These are phyloP conservation scores for Cassiopea andromeda DNA, from an alignment of 30 jellyfish, hydroid and myxozoan genomes.

Conservation along the genomic window DNA sequence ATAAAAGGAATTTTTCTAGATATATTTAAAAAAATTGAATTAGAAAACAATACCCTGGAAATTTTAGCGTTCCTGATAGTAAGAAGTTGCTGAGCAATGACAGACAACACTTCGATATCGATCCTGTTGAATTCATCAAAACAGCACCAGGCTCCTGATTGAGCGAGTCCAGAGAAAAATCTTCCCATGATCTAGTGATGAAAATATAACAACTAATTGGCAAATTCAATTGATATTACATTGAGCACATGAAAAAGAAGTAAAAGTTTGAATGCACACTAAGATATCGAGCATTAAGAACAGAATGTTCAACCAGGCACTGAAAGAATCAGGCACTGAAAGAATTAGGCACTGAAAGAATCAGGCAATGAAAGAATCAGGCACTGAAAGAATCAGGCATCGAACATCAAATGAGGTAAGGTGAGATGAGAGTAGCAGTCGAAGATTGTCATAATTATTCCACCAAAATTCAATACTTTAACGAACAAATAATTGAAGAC, in stretches of 20 bases:
- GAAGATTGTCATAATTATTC: too few species aligned
- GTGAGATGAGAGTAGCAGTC: too few species aligned
- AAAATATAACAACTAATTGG: background rate
- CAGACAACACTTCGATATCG: conserved; percentile 98
- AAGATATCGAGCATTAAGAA: background rate
- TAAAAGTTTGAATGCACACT: background rate
- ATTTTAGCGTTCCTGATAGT: conserved; percentile 96
- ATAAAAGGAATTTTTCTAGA: too few species aligned
- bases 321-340: background rate
- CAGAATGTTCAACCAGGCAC: background rate
- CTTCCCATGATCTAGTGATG: conserved; percentile 91
- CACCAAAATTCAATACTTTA: too few species aligned
- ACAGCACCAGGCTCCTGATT: conserved; percentile 99
- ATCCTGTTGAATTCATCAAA: conserved; percentile 98
- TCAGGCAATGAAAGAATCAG: too few species aligned
- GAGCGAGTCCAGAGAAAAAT: conserved; percentile 96
- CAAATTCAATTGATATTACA: background rate
- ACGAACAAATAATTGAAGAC: background rate
- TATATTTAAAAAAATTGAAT: too few species aligned
- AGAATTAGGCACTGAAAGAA: background rate
- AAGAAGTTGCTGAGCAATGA: conserved; percentile 97
- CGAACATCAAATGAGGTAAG: too few species aligned
- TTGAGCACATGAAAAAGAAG: background rate
- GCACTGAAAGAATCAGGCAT: background rate
- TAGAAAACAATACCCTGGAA: conserved; percentile 63